Evolutionary conservation across 2,113 vertebrate genomes (phyloP).

Genomic region (Sceloporus tristichus): DNA sequence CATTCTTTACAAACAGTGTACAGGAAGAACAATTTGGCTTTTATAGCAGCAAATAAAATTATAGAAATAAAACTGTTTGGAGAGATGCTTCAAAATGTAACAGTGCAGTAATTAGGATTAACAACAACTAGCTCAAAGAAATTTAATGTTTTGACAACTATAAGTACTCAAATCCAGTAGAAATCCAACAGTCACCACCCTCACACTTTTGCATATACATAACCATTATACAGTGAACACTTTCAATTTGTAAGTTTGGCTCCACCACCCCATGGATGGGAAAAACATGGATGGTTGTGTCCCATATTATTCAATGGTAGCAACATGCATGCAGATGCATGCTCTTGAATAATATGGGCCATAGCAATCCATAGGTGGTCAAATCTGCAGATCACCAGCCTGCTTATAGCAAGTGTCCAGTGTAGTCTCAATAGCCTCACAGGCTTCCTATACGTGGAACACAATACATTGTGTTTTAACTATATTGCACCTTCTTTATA

Average conservation of each 20-base stretch:
- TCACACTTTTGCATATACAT: neutral
- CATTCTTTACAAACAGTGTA: constrained; percentile 26
- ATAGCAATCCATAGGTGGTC: no score
- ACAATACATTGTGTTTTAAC: constrained; percentile 15
- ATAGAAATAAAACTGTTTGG: constrained; percentile 2
- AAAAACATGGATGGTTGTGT: no score
- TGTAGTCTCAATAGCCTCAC: neutral
- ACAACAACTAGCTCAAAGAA: constrained; percentile 36
- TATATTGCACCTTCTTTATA: neutral
- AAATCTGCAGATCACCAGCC: no score
- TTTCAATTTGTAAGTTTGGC: neutral
- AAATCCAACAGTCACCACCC: constrained; percentile 1
- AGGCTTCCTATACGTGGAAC: neutral
- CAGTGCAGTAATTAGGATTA: constrained; percentile 23
- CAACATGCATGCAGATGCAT: no score
- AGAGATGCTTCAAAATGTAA: constrained; percentile 5
- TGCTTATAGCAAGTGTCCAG: no score
- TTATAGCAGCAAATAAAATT: constrained; percentile 20
- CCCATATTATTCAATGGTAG: no score
- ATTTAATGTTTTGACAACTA: constrained; percentile 19
- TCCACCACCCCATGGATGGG: no score
- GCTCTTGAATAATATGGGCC: no score
- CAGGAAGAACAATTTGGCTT: neutral
- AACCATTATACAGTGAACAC: neutral
- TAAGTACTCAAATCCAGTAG: neutral